phyloP scores from a whole-genome alignment of 2,113 vertebrate genomes.

The Syngnathoides biaculeatus region DNA sequence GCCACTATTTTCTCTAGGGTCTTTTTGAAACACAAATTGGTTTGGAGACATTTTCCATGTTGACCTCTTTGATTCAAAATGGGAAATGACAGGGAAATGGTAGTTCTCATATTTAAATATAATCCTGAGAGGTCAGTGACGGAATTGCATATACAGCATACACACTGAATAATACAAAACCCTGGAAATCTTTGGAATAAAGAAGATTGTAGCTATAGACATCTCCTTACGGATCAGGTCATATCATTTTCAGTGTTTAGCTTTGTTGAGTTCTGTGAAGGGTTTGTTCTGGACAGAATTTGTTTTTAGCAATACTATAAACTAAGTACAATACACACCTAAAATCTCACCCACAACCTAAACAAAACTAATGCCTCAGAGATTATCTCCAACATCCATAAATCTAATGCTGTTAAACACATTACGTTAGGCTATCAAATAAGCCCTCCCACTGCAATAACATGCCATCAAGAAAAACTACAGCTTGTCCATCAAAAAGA shows the following conservation, averaged over 20 bases:
- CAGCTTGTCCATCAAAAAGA: constrained; percentile 55
- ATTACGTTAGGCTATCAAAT: constrained; percentile 65
- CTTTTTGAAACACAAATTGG: constrained; percentile 74
- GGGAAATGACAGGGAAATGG: constrained; percentile 66
- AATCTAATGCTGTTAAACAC: constrained; percentile 60
- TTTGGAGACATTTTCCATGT: constrained; percentile 67
- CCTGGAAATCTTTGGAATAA: constrained; percentile 63
- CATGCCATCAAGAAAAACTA: constrained; percentile 58
- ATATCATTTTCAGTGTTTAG: neutral
- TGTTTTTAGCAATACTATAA: neutral
- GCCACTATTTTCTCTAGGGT: constrained; percentile 66
- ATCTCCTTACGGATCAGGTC: constrained; percentile 35
- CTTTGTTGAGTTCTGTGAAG: neutral
- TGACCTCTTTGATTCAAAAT: constrained; percentile 73
- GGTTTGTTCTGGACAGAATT: neutral
- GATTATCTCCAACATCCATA: constrained; percentile 62
- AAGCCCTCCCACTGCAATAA: constrained; percentile 58
- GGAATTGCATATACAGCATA: constrained; percentile 54
- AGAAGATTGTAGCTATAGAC: constrained; percentile 51
- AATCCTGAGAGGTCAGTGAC: constrained; percentile 65
- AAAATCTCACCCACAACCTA: constrained; percentile 60
- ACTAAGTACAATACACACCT: constrained; percentile 62
- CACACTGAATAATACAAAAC: constrained; percentile 49
- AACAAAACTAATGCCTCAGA: constrained; percentile 62
- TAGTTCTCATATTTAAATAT: constrained; percentile 45